These are phyloP conservation scores for Ctenodactylus gundi DNA, from an alignment of 2,113 vertebrate genomes.

Conservation along the genomic window DNA sequence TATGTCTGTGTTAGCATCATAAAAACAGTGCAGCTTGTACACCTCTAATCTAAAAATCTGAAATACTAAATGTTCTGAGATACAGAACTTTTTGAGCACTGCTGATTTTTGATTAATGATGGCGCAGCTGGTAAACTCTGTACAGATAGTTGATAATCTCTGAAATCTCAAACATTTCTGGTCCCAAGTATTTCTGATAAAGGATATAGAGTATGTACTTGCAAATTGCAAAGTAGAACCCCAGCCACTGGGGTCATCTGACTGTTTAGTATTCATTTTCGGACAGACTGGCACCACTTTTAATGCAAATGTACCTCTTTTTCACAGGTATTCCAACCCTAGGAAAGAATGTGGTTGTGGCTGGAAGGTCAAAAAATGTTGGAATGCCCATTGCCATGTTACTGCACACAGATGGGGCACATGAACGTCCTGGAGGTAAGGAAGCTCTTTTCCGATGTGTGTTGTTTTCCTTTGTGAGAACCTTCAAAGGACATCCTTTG, in stretches of 20 bases:
- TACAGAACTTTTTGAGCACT: background rate
- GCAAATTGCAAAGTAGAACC: background rate
- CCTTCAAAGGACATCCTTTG: background rate
- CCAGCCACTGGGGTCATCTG: background rate
- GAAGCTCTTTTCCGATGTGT: background rate
- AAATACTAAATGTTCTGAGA: background rate
- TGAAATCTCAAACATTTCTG: background rate
- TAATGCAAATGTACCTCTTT: background rate
- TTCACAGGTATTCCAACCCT: slow-evolving; percentile 93
- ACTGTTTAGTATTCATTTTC: background rate
- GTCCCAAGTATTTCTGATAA: background rate
- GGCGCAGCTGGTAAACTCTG: background rate
- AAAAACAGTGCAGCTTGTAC: background rate
- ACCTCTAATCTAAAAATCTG: background rate
- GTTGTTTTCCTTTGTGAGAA: background rate
- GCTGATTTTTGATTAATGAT: background rate
- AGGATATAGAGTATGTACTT: background rate
- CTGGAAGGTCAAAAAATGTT: slow-evolving; percentile 97
- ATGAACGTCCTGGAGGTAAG: slow-evolving; percentile 95
- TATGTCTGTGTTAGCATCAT: background rate
- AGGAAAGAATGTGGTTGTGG: slow-evolving; percentile 97
- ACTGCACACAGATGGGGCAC: slow-evolving; percentile 94
- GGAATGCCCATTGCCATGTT: slow-evolving; percentile 99
- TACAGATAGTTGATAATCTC: background rate
- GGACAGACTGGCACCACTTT: background rate